Evolutionary conservation across 2,888 invertebrate species (phyloP).

Genomic region (Watsonalla binaria): DNA sequence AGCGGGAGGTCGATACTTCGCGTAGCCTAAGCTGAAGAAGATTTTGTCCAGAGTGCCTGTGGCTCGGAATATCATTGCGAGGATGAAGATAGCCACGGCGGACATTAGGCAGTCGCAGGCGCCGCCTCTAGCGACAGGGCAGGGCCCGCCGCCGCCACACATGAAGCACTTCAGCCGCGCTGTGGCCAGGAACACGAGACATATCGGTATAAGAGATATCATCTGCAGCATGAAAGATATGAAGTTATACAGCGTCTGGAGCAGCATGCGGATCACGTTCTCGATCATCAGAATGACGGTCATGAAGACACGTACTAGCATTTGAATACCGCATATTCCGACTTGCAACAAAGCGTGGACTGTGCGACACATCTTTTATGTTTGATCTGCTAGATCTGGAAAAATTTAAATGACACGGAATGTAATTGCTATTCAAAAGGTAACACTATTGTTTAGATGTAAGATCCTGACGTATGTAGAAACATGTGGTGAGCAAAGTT

Average conservation of each 20-base stretch:
- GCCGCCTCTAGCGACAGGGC: slow-evolving; percentile 51
- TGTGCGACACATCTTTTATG: slow-evolving; percentile 56
- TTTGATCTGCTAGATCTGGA: slow-evolving; percentile 19
- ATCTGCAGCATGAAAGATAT: slow-evolving; percentile 60
- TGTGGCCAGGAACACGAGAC: slow-evolving; percentile 53
- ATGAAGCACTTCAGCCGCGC: slow-evolving; percentile 54
- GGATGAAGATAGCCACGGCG: slow-evolving; percentile 41
- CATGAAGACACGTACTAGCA: slow-evolving; percentile 62
- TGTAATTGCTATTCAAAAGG: too few species aligned
- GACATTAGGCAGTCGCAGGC: slow-evolving; percentile 60
- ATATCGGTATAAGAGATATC: slow-evolving; percentile 59
- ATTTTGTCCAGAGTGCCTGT: slow-evolving; percentile 58
- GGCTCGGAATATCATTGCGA: slow-evolving; percentile 55
- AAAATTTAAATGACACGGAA: too few species aligned
- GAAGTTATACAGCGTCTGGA: slow-evolving; percentile 62
- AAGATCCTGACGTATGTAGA: too few species aligned
- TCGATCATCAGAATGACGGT: slow-evolving; percentile 62
- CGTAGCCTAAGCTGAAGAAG: slow-evolving; percentile 56
- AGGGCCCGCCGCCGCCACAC: slow-evolving; percentile 59
- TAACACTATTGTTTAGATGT: too few species aligned
- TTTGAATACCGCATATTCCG: slow-evolving; percentile 57
- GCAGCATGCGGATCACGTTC: slow-evolving; percentile 56
- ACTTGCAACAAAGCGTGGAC: slow-evolving; percentile 47
- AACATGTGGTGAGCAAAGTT: too few species aligned
- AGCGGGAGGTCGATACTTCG: slow-evolving; percentile 30